phyloP scores from a whole-genome alignment of 2,888 invertebrate genomes.

The Eumacrocentrus americanus region DNA sequence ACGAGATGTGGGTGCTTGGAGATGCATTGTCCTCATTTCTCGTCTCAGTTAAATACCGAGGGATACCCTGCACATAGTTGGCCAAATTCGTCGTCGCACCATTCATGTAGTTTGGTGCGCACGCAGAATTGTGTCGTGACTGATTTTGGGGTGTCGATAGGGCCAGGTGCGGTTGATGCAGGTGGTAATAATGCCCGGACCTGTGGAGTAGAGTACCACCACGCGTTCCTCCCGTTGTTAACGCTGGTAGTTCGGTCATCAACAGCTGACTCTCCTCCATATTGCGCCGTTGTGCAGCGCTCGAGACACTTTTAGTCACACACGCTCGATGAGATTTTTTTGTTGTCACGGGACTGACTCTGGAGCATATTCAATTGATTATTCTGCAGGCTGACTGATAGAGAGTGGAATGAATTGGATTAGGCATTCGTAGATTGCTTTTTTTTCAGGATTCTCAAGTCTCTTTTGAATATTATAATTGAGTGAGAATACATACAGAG shows the following conservation, averaged over 20 bases:
- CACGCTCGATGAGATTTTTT: constrained; percentile 9
- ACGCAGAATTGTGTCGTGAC: constrained; percentile 49
- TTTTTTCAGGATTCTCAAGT: no score
- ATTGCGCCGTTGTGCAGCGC: constrained; percentile 46
- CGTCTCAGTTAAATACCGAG: constrained; percentile 32
- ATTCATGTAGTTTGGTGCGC: constrained; percentile 24
- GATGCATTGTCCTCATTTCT: constrained; percentile 44
- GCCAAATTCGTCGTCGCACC: constrained; percentile 37
- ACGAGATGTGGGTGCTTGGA: constrained; percentile 72
- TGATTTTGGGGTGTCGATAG: constrained; percentile 49
- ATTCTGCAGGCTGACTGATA: no score
- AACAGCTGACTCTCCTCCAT: constrained; percentile 67
- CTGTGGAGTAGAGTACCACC: constrained; percentile 62
- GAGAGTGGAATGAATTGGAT: no score
- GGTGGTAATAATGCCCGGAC: constrained; percentile 63
- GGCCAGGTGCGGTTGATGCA: constrained; percentile 61
- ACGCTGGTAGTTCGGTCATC: constrained; percentile 66
- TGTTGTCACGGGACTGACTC: neutral
- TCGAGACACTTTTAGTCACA: constrained; percentile 1
- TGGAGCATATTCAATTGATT: constrained; percentile 13
- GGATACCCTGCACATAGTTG: constrained; percentile 41
- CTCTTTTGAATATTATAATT: no score
- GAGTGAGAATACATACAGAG: no score
- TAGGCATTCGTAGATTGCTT: no score
- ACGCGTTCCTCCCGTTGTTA: constrained; percentile 29